Evolutionary conservation across 1,140 invertebrate genomes (phyloP).

Genomic region (Trypoxylus dichotomus): DNA sequence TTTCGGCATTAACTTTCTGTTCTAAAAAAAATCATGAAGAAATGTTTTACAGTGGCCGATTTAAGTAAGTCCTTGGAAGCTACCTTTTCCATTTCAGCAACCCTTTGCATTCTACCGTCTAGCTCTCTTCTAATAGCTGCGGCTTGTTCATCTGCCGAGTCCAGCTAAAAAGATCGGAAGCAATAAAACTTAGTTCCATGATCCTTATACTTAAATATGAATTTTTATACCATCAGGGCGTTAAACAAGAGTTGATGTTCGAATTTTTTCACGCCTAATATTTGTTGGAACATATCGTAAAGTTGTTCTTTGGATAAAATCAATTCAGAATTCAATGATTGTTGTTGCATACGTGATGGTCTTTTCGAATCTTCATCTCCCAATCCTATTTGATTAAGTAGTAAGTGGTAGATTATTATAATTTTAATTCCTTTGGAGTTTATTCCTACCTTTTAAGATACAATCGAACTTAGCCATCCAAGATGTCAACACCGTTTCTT

Average conservation of each 20-base stretch:
- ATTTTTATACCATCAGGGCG: slow-evolving; percentile 82
- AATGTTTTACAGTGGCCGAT: background rate
- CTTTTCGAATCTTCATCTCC: slow-evolving; percentile 87
- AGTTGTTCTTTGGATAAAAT: slow-evolving; percentile 96
- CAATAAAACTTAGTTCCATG: background rate
- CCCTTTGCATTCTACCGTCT: slow-evolving; percentile 94
- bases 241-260: slow-evolving; percentile 99
- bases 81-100: slow-evolving; percentile 96
- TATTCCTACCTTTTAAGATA: slow-evolving; percentile 85
- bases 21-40: slow-evolving; percentile 62
- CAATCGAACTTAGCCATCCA: slow-evolving; percentile 99
- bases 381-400: slow-evolving; percentile 43
- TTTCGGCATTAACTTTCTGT: slow-evolving; percentile 96
- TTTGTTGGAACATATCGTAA: slow-evolving; percentile 99
- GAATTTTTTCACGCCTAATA: slow-evolving; percentile 98
- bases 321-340: slow-evolving; percentile 86
- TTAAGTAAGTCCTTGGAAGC: background rate
- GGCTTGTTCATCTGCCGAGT: slow-evolving; percentile 99
- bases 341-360: slow-evolving; percentile 81
- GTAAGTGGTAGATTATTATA: background rate
- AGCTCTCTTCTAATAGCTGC: slow-evolving; percentile 98
- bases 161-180: slow-evolving; percentile 68
- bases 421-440: background rate
- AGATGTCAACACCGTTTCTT: slow-evolving; percentile 97
- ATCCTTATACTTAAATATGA: background rate